Evolutionary conservation across 2,888 invertebrate species (phyloP), one percentile per base, ranked within the genome.

Genomic region (Podotricha telesiphe): DNA sequence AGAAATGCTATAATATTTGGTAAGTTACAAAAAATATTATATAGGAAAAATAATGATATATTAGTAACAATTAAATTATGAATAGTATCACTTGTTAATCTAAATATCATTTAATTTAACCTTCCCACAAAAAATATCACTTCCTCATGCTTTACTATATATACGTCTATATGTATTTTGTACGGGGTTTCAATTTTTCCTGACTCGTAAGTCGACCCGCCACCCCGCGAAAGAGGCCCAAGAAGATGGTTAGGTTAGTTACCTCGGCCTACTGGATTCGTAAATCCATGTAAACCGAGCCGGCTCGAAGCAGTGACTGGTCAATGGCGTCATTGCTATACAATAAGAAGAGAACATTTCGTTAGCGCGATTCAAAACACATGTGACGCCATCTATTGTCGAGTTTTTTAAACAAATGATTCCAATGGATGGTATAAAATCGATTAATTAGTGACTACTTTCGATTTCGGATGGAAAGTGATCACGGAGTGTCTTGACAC

Each of bases 261-360:
- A 65, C 91, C 93, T 93, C 91, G 82, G 73, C 89, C 95, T 94
- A 94, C 94, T 94, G 93, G 93, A 82, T 85, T 85, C 96, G 95
- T 93, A 94, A 95, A 95, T 94, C 93, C 93, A 94, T 94, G 94
- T 94, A 95, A 95, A 95, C 66, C 66, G 96, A 96, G 95, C 96
- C 95, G 95, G 95, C 95, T 89, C 94, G 89, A 94, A 94, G 79
- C 95, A 92, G 94, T 11, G 1, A 6, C 6, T 0, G 0, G 92
- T 0, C 1, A 0, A 45, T 15, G 20, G 0, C 8, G 10, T 15
- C 50, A 48, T 48, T 40, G n/a, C n/a, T 19, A 62, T 62, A 62
- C 13, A 13, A 28, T 48, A 19, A 10, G 8, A 50, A 2, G 37
- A 37, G 22, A 47, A 53, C 19, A 66, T 64, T 55, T 17, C 40